Conservation (phyloP, 2,113 vertebrate genomes). For the Xenopus tropicalis region DNA sequence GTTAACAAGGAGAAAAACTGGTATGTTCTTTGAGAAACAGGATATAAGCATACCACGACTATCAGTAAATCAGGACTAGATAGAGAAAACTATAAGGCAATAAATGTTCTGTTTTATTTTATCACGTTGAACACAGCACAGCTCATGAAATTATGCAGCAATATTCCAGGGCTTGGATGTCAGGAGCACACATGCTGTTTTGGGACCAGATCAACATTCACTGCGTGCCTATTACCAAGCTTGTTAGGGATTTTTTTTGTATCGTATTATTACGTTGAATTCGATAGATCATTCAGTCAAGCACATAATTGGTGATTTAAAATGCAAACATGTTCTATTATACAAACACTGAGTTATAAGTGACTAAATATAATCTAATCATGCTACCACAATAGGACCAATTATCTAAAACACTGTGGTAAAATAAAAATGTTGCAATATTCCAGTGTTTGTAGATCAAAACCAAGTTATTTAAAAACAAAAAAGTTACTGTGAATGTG, state of each 20-base stretch:
- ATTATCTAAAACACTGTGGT: neutral
- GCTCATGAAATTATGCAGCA: neutral
- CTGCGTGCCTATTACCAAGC: neutral
- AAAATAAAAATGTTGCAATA: neutral
- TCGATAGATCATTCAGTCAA: constrained; percentile 16
- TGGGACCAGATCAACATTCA: neutral
- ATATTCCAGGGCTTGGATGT: neutral
- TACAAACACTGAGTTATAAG: neutral
- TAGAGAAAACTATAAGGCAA: too few relatives aligned
- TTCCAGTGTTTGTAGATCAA: neutral
- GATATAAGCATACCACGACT: too few relatives aligned
- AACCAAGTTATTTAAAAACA: neutral
- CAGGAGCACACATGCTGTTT: neutral
- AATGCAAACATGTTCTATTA: constrained; percentile 10
- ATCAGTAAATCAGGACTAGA: too few relatives aligned
- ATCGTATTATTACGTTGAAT: neutral
- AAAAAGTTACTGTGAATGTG: neutral
- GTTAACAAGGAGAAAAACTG: too few relatives aligned
- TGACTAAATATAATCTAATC: constrained; percentile 5
- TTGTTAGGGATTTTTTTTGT: constrained; percentile 6
- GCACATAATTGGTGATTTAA: constrained; percentile 15
- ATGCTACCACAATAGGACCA: neutral
- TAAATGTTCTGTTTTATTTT: too few relatives aligned
- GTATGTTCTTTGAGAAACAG: too few relatives aligned
- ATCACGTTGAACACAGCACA: neutral